Percentiles rank a stretch among this genome's conserved stretches.
phyloP scores from a whole-genome alignment of 2,888 invertebrate species.

The Blastobasis adustella region DNA sequence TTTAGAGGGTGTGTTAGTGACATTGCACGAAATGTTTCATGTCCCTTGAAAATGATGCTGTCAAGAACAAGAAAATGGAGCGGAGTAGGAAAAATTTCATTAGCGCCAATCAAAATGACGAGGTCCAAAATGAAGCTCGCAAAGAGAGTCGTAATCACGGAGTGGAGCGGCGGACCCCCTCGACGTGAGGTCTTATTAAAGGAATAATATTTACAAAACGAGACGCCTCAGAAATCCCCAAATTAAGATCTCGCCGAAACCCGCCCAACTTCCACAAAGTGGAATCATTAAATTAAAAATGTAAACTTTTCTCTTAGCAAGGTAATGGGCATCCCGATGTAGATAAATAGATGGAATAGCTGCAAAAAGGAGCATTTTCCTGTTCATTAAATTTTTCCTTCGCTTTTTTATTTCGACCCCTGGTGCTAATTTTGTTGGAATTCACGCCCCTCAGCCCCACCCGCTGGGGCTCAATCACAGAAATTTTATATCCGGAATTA shows the following conservation, averaged over 20 bases:
- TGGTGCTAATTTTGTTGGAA: slow-evolving; percentile 77
- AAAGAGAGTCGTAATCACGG: slow-evolving; percentile 74
- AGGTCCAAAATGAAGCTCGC: slow-evolving; percentile 72
- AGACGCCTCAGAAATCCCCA: slow-evolving; percentile 76
- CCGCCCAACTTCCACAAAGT: slow-evolving; percentile 76
- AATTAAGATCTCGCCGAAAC: slow-evolving; percentile 75
- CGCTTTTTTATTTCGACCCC: slow-evolving; percentile 76
- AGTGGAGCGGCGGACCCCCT: slow-evolving; percentile 66
- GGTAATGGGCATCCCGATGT: slow-evolving; percentile 76
- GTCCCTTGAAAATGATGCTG: slow-evolving; percentile 64
- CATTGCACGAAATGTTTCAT: slow-evolving; percentile 52
- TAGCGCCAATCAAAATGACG: slow-evolving; percentile 76
- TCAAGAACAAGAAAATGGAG: slow-evolving; percentile 69
- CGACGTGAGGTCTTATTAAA: slow-evolving; percentile 75
- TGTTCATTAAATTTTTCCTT: slow-evolving; percentile 77
- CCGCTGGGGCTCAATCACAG: slow-evolving; percentile 74
- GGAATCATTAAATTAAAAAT: slow-evolving; percentile 77
- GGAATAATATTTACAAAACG: slow-evolving; percentile 76
- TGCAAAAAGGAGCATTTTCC: slow-evolving; percentile 76
- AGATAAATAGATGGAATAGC: slow-evolving; percentile 76
- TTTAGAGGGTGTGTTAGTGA: slow-evolving; percentile 60
- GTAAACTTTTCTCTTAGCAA: slow-evolving; percentile 77
- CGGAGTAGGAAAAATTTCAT: slow-evolving; percentile 72
- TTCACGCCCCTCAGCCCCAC: slow-evolving; percentile 73
- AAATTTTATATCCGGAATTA: slow-evolving; percentile 76